phyloP scores from a whole-genome alignment of 2,888 invertebrate genomes.

The Agonopterix subpropinquella region DNA sequence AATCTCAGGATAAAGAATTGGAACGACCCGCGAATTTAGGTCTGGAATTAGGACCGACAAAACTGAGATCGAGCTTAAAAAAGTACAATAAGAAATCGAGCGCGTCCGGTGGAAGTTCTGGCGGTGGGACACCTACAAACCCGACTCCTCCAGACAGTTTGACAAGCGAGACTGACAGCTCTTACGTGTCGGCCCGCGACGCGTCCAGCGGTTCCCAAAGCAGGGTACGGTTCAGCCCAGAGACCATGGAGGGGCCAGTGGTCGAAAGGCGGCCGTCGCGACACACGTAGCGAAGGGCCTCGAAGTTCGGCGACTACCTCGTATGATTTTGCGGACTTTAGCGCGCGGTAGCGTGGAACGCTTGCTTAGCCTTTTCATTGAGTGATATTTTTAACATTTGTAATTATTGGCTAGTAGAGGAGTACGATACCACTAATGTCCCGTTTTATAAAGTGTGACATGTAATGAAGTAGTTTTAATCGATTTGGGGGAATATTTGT shows the following conservation, averaged over 20 bases:
- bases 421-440: too few relatives aligned
- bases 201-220: slow-evolving; percentile 81
- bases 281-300: slow-evolving; percentile 69
- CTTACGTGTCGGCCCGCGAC: slow-evolving; percentile 91
- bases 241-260: slow-evolving; percentile 75
- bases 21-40: slow-evolving; percentile 72
- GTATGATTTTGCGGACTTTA: slow-evolving; percentile 43
- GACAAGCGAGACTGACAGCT: slow-evolving; percentile 89
- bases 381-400: too few relatives aligned
- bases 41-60: slow-evolving; percentile 80
- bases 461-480: too few relatives aligned
- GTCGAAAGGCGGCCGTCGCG: slow-evolving; percentile 43
- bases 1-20: slow-evolving; percentile 46
- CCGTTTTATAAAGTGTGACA: too few relatives aligned
- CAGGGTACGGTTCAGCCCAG: slow-evolving; percentile 86
- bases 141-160: slow-evolving; percentile 91
- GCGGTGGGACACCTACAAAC: slow-evolving; percentile 85
- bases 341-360: slow-evolving; percentile 24
- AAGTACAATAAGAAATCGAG: slow-evolving; percentile 78
- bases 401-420: too few relatives aligned
- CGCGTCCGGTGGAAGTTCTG: slow-evolving; percentile 75
- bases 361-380: slow-evolving; percentile 4
- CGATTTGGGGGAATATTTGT: too few relatives aligned
- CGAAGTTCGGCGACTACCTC: slow-evolving; percentile 67
- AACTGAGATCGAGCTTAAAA: slow-evolving; percentile 86